phyloP scores from a whole-genome alignment of 2,113 vertebrate species.

The Prochilodus magdalenae region DNA sequence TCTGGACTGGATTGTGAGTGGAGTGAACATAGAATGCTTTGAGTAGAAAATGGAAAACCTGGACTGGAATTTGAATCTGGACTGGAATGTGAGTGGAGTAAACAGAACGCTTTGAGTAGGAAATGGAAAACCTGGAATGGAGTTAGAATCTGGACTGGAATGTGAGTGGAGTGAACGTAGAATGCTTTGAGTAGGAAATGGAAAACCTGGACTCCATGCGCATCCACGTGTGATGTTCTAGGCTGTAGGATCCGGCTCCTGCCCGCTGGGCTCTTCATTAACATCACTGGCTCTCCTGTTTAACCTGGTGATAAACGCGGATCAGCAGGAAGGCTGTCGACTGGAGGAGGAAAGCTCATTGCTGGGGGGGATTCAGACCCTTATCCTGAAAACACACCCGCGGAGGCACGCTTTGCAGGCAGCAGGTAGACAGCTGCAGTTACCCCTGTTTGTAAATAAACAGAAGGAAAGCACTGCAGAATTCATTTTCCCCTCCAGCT shows the following conservation, averaged over 20 bases:
- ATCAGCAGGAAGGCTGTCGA: constrained; percentile 13
- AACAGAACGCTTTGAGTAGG: too few species aligned
- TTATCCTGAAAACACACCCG: constrained; percentile 24
- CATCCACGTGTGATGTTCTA: too few species aligned
- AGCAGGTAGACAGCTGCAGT: constrained; percentile 64
- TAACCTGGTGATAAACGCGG: not conserved
- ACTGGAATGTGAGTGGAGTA: too few species aligned
- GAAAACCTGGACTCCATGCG: not conserved
- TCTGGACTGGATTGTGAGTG: too few species aligned
- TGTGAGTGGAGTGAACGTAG: too few species aligned
- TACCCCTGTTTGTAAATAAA: constrained; percentile 70
- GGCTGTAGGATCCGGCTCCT: not conserved
- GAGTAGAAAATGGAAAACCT: too few species aligned
- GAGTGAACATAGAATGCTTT: too few species aligned
- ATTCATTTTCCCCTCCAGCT: constrained; percentile 78
- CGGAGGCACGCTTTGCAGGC: constrained; percentile 30
- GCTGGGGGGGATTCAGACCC: constrained; percentile 14
- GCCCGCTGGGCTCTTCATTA: not conserved
- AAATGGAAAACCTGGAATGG: too few species aligned
- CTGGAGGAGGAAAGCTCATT: not conserved
- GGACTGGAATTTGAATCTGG: too few species aligned
- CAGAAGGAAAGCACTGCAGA: constrained; percentile 70
- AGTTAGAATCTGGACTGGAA: too few species aligned
- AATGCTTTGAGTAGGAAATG: too few species aligned
- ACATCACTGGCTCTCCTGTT: not conserved